Evolutionary conservation across 2,797 vertebrate genomes (phyloP).

Genomic region (Sarcophilus harrisii): DNA sequence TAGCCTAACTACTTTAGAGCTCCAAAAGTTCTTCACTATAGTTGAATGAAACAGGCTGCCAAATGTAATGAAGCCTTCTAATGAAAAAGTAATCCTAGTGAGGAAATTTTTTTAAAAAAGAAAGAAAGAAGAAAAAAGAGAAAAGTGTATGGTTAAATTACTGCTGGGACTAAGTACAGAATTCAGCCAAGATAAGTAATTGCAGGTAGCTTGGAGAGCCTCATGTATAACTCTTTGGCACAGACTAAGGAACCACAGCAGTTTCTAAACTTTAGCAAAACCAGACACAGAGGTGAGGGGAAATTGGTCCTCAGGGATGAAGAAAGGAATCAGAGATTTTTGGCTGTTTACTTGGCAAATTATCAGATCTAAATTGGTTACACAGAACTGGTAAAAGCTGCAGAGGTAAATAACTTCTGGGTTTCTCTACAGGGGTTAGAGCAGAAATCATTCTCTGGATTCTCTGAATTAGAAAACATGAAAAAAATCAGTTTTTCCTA

Average conservation of each 20-base stretch:
- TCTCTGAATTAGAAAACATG: not conserved
- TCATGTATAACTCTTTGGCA: slow-evolving; percentile 36
- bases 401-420: slow-evolving; percentile 54
- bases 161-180: not conserved
- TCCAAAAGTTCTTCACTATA: slow-evolving; percentile 17
- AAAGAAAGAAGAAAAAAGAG: slow-evolving; percentile 9
- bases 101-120: slow-evolving; percentile 32
- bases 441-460: not conserved
- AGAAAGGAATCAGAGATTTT: slow-evolving; percentile 60
- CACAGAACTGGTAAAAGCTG: slow-evolving; percentile 39
- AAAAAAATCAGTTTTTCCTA: slow-evolving; percentile 21
- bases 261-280: slow-evolving; percentile 72
- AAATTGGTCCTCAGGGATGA: slow-evolving; percentile 66
- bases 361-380: slow-evolving; percentile 38
- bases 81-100: slow-evolving; percentile 49
- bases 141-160: slow-evolving; percentile 45
- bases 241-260: not conserved
- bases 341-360: slow-evolving; percentile 65
- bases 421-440: slow-evolving; percentile 41
- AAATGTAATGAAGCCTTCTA: slow-evolving; percentile 11
- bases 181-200: slow-evolving; percentile 53
- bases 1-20: not conserved
- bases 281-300: slow-evolving; percentile 58
- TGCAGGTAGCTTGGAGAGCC: slow-evolving; percentile 25
- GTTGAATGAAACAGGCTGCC: slow-evolving; percentile 8